Evolutionary conservation across 2,113 vertebrate genomes (phyloP).

Genomic region (Haliaeetus leucogaster): DNA sequence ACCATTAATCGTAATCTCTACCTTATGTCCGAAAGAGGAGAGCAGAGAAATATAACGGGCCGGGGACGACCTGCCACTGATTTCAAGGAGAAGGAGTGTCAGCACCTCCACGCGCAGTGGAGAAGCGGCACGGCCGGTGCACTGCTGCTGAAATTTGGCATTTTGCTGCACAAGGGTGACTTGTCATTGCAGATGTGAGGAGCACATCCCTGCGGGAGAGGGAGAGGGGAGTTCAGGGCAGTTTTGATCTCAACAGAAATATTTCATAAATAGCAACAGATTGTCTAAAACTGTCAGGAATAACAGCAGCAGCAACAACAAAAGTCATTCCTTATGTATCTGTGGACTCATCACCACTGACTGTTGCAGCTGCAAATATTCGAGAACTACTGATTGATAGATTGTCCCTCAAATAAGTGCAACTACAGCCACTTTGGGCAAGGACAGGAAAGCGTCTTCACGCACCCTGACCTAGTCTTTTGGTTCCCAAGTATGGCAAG

Average conservation of each 20-base stretch:
- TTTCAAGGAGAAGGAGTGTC: not conserved
- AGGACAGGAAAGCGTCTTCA: conserved; percentile 39
- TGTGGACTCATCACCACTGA: not conserved
- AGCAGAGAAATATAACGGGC: not conserved
- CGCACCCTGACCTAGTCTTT: not conserved
- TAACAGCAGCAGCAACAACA: not conserved
- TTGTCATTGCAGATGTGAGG: not conserved
- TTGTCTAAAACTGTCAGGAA: not conserved
- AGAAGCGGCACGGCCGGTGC: rapidly evolving
- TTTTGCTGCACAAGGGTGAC: not conserved
- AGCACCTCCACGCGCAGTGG: not conserved
- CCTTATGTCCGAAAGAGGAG: conserved; percentile 66
- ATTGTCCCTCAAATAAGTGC: conserved; percentile 43
- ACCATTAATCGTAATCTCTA: conserved; percentile 73
- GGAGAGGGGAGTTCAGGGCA: not conserved
- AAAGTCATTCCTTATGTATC: conserved; percentile 28
- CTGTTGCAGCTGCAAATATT: conserved; percentile 15
- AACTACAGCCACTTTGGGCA: conserved; percentile 50
- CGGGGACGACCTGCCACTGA: not conserved
- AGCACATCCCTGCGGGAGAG: not conserved
- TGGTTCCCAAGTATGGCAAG: conserved; percentile 9
- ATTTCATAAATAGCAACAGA: conserved; percentile 53
- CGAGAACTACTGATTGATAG: conserved; percentile 17
- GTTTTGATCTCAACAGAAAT: conserved; percentile 35
- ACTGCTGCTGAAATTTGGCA: not conserved